A percentile compares a stretch with the other conserved stretches of the same genome.
phyloP scores from a whole-genome alignment of 2,113 vertebrate genomes.

The Cinclus cinclus region DNA sequence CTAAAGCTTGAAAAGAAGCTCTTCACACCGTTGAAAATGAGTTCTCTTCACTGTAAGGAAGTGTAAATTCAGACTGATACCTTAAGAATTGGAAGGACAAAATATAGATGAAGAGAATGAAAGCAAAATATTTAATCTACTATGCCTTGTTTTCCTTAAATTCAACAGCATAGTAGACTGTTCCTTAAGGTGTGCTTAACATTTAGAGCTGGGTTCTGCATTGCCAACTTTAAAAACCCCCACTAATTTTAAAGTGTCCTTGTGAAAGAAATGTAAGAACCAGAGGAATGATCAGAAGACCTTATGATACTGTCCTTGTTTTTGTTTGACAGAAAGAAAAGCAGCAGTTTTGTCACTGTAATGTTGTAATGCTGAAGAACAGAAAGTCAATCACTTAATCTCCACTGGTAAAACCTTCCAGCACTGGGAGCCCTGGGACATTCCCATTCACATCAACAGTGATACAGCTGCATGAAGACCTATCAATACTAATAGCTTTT shows the following conservation, averaged over 20 bases:
- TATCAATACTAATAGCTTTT: neutral
- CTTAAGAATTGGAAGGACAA: neutral
- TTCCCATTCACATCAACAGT: neutral
- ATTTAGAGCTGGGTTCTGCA: neutral
- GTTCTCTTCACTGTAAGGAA: neutral
- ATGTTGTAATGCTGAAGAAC: neutral
- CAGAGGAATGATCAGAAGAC: neutral
- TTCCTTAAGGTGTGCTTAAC: neutral
- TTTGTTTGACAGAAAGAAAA: neutral
- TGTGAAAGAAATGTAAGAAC: neutral
- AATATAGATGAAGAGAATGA: neutral
- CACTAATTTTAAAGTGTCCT: neutral
- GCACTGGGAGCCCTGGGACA: neutral
- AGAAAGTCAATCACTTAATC: neutral
- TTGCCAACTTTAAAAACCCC: neutral
- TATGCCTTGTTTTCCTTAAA: neutral
- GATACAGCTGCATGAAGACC: neutral
- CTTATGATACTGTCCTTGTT: neutral
- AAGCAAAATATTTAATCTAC: neutral
- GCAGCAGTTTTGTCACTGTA: neutral
- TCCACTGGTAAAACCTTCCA: neutral
- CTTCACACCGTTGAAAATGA: neutral
- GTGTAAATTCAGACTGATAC: neutral
- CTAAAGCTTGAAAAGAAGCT: neutral
- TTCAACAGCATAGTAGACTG: neutral